These are phyloP conservation scores for Bombylius discolor DNA, from an alignment of 2,888 invertebrate genomes.

Conservation along the genomic window DNA sequence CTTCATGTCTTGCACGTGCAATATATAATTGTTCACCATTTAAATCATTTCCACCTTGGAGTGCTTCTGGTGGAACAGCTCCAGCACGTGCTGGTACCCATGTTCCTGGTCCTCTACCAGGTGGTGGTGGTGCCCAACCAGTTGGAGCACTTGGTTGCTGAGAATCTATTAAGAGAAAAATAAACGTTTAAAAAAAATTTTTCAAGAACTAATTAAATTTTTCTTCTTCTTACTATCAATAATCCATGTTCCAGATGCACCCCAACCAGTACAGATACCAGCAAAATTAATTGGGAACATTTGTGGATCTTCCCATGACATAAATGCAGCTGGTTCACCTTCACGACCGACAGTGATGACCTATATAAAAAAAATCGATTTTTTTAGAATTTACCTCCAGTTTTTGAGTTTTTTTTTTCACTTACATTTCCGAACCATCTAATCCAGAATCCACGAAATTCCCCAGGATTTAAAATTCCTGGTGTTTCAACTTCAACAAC, in stretches of 20 bases:
- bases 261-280: constrained; percentile 80
- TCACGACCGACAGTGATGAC: constrained; percentile 58
- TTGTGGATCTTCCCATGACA: constrained; percentile 57
- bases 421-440: constrained; percentile 43
- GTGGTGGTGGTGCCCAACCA: constrained; percentile 9
- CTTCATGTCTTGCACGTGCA: constrained; percentile 55
- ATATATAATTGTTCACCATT: constrained; percentile 51
- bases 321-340: constrained; percentile 56
- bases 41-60: constrained; percentile 45
- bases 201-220: too few species aligned
- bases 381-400: background rate
- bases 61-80: constrained; percentile 56
- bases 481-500: constrained; percentile 58
- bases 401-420: background rate
- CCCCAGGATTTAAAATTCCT: constrained; percentile 54
- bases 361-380: too few species aligned
- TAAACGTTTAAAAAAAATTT: too few species aligned
- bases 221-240: constrained; percentile 49
- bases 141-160: background rate
- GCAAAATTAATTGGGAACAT: constrained; percentile 58
- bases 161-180: background rate
- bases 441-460: constrained; percentile 74
- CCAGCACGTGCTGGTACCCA: constrained; percentile 50
- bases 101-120: constrained; percentile 33
- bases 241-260: constrained; percentile 67